Evolutionary conservation across 2,797 vertebrate genomes (phyloP).

Genomic region (Spheniscus humboldti): DNA sequence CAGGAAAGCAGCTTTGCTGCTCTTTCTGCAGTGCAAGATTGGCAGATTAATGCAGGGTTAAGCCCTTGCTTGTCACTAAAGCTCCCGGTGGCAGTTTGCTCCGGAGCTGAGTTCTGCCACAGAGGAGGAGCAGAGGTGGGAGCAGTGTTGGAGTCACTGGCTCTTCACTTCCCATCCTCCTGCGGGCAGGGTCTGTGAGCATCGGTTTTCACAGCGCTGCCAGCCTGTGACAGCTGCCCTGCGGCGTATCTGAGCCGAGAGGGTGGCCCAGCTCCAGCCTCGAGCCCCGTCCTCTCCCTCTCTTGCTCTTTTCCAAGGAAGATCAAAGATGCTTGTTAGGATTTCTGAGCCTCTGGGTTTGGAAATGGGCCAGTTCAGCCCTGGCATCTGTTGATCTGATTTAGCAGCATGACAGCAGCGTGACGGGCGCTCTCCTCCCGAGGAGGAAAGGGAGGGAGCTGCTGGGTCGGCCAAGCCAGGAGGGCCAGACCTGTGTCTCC

Average conservation of each 20-base stretch:
- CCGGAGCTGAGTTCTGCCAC: background rate
- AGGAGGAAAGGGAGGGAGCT: background rate
- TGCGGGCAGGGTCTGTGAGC: background rate
- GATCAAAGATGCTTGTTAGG: background rate
- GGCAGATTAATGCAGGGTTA: background rate
- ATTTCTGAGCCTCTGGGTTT: background rate
- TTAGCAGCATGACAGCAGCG: fast-evolving
- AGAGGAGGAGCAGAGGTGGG: background rate
- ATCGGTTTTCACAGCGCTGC: background rate
- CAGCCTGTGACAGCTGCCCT: background rate
- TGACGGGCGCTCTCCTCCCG: background rate
- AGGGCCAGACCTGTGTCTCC: background rate
- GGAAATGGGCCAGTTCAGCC: background rate
- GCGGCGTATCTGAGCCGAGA: background rate
- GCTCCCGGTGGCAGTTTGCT: background rate
- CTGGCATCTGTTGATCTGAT: background rate
- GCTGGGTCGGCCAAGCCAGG: background rate
- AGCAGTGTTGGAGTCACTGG: background rate
- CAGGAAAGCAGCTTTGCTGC: background rate
- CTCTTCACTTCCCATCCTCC: background rate
- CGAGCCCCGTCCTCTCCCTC: background rate
- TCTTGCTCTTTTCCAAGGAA: background rate
- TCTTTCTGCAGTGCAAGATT: background rate
- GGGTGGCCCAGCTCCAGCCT: background rate
- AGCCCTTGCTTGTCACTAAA: background rate